Conservation (phyloP, 2,797 vertebrate genomes). For the Scolopax bukidnonensis region DNA sequence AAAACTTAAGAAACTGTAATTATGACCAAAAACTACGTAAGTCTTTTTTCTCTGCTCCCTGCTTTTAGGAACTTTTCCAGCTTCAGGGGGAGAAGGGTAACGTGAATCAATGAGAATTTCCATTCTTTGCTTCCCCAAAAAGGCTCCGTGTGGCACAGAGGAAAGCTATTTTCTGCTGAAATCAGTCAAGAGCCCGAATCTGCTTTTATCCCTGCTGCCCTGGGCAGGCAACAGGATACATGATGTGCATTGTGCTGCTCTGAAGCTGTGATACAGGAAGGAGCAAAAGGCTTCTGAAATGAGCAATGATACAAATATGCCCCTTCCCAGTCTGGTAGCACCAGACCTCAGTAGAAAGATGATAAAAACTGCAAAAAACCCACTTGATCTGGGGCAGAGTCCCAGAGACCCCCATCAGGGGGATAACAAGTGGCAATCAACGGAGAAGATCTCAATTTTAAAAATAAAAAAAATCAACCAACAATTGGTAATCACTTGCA, state of each 20-base stretch:
- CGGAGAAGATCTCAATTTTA: not conserved
- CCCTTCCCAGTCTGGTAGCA: not conserved
- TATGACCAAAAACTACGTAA: not conserved
- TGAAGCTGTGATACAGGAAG: not conserved
- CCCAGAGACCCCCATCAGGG: not conserved
- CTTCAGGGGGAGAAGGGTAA: not conserved
- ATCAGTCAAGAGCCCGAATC: not conserved
- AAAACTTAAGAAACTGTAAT: not conserved
- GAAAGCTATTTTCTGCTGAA: not conserved
- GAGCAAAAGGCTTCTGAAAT: not conserved
- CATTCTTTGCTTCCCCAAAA: not conserved
- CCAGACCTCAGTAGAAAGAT: not conserved
- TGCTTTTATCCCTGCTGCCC: not conserved
- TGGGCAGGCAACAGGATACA: not conserved
- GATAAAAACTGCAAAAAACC: not conserved
- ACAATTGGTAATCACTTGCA: fast-evolving
- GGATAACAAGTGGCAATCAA: not conserved
- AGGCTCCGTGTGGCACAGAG: too few relatives aligned
- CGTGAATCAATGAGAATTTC: not conserved
- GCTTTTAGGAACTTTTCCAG: not conserved
- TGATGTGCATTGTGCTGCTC: not conserved
- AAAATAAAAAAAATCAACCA: not conserved
- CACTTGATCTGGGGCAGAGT: not conserved
- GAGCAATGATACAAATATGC: not conserved
- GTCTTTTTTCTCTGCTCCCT: not conserved